Percentiles rank a stretch among this genome's conserved stretches.
Evolutionary conservation across 2,888 invertebrate genomes (phyloP).

Genomic region (Blastobasis lacticolella): DNA sequence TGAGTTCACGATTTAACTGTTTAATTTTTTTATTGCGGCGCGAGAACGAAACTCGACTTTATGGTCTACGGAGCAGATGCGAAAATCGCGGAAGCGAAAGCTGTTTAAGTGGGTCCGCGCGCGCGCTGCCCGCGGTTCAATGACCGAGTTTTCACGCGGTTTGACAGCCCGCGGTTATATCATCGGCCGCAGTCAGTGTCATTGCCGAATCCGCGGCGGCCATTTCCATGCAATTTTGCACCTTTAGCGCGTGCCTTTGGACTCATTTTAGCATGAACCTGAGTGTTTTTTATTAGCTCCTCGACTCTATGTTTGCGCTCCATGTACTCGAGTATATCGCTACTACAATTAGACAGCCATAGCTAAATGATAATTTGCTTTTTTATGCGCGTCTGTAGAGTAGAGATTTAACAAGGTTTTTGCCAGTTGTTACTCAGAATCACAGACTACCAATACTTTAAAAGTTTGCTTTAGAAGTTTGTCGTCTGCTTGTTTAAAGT

Average conservation of each 20-base stretch:
- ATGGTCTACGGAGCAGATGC: conserved; percentile 41
- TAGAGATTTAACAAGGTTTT: too few relatives aligned
- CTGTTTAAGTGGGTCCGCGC: conserved; percentile 40
- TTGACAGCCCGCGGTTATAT: conserved; percentile 74
- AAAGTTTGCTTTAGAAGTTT: too few relatives aligned
- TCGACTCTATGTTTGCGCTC: conserved; percentile 19
- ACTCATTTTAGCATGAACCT: neutral
- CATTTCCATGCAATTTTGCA: conserved; percentile 44
- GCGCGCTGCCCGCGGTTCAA: conserved; percentile 56
- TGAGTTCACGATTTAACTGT: conserved; percentile 10
- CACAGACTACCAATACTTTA: too few relatives aligned
- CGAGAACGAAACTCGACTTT: conserved; percentile 44
- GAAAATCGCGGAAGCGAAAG: conserved; percentile 63
- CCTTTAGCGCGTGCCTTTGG: conserved; percentile 30
- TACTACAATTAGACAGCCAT: conserved; percentile 1
- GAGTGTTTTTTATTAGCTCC: conserved; percentile 13
- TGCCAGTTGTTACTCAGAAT: too few relatives aligned
- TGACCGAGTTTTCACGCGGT: conserved; percentile 73
- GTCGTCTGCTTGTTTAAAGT: too few relatives aligned
- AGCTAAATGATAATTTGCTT: neutral
- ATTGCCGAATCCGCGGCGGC: conserved; percentile 63
- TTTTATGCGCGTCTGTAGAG: neutral
- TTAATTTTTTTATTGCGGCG: conserved; percentile 21
- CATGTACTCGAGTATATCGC: conserved; percentile 6
- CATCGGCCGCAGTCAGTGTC: conserved; percentile 72